Percentiles rank a stretch among this genome's conserved stretches.
These are phyloP conservation scores for Drosophila nigricruria DNA, from an alignment of 2,888 invertebrate species.

Conservation along the genomic window DNA sequence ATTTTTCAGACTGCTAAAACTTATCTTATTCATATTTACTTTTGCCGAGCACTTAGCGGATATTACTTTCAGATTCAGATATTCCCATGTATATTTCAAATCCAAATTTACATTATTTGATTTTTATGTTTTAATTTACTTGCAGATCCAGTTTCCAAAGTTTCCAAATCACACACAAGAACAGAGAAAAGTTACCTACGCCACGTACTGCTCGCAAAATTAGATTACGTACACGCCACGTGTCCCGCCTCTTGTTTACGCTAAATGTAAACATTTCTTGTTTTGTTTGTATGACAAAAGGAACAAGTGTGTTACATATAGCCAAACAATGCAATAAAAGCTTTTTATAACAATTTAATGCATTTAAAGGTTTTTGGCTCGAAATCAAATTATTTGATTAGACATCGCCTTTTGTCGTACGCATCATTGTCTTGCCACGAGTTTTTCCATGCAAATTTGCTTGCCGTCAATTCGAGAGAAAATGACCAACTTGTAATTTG, in stretches of 20 bases:
- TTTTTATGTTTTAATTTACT: too few relatives aligned
- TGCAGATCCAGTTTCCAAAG: too few relatives aligned
- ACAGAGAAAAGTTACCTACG: too few relatives aligned
- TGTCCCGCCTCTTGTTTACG: constrained; percentile 32
- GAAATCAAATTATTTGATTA: constrained; percentile 21
- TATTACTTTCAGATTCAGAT: too few relatives aligned
- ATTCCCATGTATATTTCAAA: too few relatives aligned
- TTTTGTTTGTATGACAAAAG: constrained; percentile 8
- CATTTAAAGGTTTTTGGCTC: constrained; percentile 32
- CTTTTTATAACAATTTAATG: constrained; percentile 26
- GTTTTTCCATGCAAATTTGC: constrained; percentile 26
- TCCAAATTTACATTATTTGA: too few relatives aligned
- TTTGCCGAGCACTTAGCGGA: too few relatives aligned
- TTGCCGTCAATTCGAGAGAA: constrained; percentile 26
- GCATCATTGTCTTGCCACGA: neutral
- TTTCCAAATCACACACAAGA: too few relatives aligned
- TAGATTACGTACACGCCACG: too few relatives aligned
- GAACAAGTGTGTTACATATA: too few relatives aligned
- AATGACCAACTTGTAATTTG: constrained; percentile 16
- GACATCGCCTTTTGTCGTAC: constrained; percentile 5
- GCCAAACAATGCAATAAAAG: constrained; percentile 13
- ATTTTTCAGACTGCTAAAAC: too few relatives aligned
- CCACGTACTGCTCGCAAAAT: too few relatives aligned
- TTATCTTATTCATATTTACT: neutral
- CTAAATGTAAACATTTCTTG: constrained; percentile 31